These are phyloP conservation scores for Tringa solitaria DNA, from an alignment of 2,113 vertebrate species.

Conservation along the genomic window DNA sequence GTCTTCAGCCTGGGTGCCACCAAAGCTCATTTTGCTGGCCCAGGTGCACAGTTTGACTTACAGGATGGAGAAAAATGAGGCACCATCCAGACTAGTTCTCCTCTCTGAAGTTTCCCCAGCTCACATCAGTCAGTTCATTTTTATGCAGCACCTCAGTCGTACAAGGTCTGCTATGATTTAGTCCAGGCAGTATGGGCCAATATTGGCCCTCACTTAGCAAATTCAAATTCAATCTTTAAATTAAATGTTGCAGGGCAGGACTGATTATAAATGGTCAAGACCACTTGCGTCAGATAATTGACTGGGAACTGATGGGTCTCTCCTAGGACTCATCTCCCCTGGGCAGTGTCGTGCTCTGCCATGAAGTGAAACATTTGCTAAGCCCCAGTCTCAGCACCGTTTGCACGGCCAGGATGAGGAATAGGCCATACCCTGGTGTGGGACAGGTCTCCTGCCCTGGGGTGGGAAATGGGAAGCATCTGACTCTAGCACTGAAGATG, in stretches of 20 bases:
- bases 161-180: background rate
- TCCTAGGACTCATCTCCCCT: background rate
- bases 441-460: background rate
- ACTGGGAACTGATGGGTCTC: background rate
- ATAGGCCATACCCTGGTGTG: fast-evolving
- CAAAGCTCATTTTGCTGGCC: background rate
- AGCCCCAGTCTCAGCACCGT: background rate
- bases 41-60: background rate
- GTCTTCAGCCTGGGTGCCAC: background rate
- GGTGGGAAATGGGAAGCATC: background rate
- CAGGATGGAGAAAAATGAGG: background rate
- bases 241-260: background rate
- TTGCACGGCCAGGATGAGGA: background rate
- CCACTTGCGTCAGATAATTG: background rate
- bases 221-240: background rate
- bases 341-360: background rate
- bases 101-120: background rate
- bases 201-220: background rate
- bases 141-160: background rate
- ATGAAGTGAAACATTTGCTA: background rate
- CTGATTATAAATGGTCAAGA: background rate
- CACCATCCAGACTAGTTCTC: background rate
- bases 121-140: background rate
- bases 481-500: background rate
- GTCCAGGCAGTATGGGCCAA: background rate